Percentiles rank a stretch among this genome's conserved stretches.
phyloP scores from a whole-genome alignment of 2,888 invertebrate species.

The Bedellia somnulentella region DNA sequence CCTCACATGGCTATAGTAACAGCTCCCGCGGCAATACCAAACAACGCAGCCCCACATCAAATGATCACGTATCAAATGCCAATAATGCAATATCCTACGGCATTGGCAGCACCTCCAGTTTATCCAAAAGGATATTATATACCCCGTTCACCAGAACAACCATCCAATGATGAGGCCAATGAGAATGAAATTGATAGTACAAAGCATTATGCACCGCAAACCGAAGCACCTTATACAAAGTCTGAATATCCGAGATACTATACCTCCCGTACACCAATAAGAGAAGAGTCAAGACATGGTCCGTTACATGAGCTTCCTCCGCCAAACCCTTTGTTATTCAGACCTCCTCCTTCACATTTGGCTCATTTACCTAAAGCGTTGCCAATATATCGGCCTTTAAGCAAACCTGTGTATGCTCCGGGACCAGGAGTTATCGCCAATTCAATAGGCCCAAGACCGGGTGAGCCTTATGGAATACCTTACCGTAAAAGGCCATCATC shows the following conservation, averaged over 20 bases:
- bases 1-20: constrained; percentile 5
- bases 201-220: constrained; percentile 24
- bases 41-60: not conserved
- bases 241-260: constrained; percentile 33
- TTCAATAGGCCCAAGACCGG: constrained; percentile 23
- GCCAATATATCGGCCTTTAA: constrained; percentile 32
- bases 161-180: constrained; percentile 25
- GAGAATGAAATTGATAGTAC: constrained; percentile 23
- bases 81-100: constrained; percentile 26
- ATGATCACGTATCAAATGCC: constrained; percentile 33
- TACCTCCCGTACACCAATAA: constrained; percentile 25
- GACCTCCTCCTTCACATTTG: constrained; percentile 29
- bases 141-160: constrained; percentile 8
- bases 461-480: constrained; percentile 20
- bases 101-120: constrained; percentile 22
- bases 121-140: constrained; percentile 7
- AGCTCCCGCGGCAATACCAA: constrained; percentile 6
- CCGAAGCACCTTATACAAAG: constrained; percentile 23
- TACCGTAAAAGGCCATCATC: constrained; percentile 46
- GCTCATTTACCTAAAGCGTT: constrained; percentile 41
- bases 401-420: constrained; percentile 32
- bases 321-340: constrained; percentile 33
- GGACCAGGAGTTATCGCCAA: constrained; percentile 17
- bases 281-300: constrained; percentile 26
- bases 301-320: constrained; percentile 29